Conservation (phyloP, 2,888 invertebrate genomes). For the Lamproptera curius region DNA sequence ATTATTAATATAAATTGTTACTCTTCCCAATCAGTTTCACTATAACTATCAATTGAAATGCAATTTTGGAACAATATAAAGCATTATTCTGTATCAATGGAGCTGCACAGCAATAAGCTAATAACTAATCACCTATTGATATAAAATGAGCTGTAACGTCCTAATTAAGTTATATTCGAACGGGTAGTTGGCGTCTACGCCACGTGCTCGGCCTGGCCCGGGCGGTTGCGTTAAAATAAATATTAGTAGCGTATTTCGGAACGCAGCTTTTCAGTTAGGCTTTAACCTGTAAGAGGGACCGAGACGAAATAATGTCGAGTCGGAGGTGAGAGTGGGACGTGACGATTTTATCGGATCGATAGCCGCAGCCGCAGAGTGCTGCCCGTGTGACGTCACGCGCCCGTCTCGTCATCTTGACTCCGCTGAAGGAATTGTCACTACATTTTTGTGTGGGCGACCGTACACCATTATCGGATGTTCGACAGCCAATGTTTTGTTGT, state of each 20-base stretch:
- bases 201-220: slow-evolving; percentile 60
- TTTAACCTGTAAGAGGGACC: slow-evolving; percentile 47
- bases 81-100: background rate
- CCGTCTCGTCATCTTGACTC: slow-evolving; percentile 75
- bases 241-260: slow-evolving; percentile 75
- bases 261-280: slow-evolving; percentile 63
- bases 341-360: slow-evolving; percentile 69
- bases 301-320: slow-evolving; percentile 45
- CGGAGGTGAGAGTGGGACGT: slow-evolving; percentile 54
- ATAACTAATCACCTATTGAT: background rate
- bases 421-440: slow-evolving; percentile 71
- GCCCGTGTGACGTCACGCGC: slow-evolving; percentile 71
- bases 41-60: background rate
- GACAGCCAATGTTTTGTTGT: slow-evolving; percentile 24
- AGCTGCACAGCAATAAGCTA: background rate
- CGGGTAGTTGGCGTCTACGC: slow-evolving; percentile 35
- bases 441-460: slow-evolving; percentile 49
- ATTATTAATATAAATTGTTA: background rate
- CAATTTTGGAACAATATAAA: no score
- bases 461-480: slow-evolving; percentile 31
- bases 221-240: slow-evolving; percentile 75
- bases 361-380: slow-evolving; percentile 77
- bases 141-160: slow-evolving; percentile 15
- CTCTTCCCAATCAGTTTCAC: background rate
- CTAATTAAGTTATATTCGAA: slow-evolving; percentile 17